These are phyloP conservation scores for Brachyhypopomus gauderio DNA, from an alignment of 2,113 vertebrate genomes.

Conservation along the genomic window DNA sequence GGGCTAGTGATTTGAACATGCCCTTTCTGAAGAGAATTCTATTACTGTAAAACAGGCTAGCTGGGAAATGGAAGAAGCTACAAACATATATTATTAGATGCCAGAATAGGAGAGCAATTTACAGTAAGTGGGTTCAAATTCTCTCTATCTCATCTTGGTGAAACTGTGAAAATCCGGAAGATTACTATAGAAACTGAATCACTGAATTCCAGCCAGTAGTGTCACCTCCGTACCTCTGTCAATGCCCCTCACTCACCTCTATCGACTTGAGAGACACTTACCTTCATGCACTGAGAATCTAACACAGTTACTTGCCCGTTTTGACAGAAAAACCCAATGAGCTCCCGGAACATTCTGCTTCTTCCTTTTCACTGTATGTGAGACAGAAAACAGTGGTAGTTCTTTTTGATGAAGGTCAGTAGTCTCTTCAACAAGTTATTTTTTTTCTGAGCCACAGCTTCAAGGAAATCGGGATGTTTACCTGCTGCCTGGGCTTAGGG, in stretches of 20 bases:
- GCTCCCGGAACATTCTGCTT: constrained; percentile 23
- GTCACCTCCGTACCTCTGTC: constrained; percentile 39
- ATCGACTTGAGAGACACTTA: constrained; percentile 56
- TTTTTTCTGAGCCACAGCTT: constrained; percentile 19
- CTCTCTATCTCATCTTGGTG: constrained; percentile 41
- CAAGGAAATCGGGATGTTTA: constrained; percentile 32
- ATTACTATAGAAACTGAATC: constrained; percentile 51
- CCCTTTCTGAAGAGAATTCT: constrained; percentile 25
- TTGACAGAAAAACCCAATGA: constrained; percentile 33
- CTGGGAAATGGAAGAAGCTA: constrained; percentile 44
- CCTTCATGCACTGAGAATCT: constrained; percentile 45
- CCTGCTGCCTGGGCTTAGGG: constrained; percentile 4
- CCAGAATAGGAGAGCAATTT: constrained; percentile 53
- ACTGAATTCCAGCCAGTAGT: constrained; percentile 42
- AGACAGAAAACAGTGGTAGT: constrained; percentile 22
- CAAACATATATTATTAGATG: constrained; percentile 43
- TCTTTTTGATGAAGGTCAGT: constrained; percentile 40
- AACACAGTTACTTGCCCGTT: constrained; percentile 38
- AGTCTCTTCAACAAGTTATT: constrained; percentile 35
- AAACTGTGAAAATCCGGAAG: constrained; percentile 49
- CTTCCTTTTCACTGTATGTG: constrained; percentile 22
- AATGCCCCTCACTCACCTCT: constrained; percentile 49
- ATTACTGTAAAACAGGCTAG: constrained; percentile 31
- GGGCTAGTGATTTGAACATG: constrained; percentile 24
- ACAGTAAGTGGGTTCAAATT: constrained; percentile 55